Evolutionary conservation across 2,797 vertebrate species (phyloP), one percentile per base, ranked within the genome.

Genomic region (Tokudaia tokunoshimensis): DNA sequence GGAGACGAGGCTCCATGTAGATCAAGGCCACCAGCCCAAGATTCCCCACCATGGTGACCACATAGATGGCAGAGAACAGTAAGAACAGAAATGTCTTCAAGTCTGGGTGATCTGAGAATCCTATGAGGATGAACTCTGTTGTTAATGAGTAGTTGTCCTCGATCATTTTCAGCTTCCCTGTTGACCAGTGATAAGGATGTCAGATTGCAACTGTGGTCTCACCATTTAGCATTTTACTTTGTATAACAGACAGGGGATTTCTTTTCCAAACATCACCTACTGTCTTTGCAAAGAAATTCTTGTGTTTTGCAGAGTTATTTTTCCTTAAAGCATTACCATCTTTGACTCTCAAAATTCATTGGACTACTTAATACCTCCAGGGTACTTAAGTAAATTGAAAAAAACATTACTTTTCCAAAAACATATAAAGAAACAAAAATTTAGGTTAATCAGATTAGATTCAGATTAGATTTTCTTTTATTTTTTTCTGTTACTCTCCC

Each of bases 11-110:
- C 5, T 96, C 84, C 20, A n/a, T 67, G 4, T n/a, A 87, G 41
- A 94, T 97, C 59, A 97, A 6, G 50, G n/a, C 74, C 20, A 96
- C 37, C 34, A 97, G 41, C 0, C 95, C 92, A 34, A 67, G 65
- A 67, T 67, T 67, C 4, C 65, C 65, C 13, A 67, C 65, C 65
- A 67, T 67, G 31, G 65, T 67, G 2, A 67, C 14, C 65, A 67
- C 0, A 67, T 67, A 67, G 65, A 67, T 67, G 65, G 14, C 14
- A 67, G 31, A 67, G 65, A 67, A 67, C 13, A 67, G 0, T 6
- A 67, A 14, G 5, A 67, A 67, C 14, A 67, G 31, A 67, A 34
- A 31, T 34, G 13, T 67, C 65, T 34, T 67, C 4, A 67, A 0
- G 14, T 17, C 65, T 67, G 65, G 65, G 65, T 67, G 31, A 34